These are phyloP conservation scores for Hyles vespertilio DNA, from an alignment of 1,140 invertebrate genomes.

Conservation along the genomic window DNA sequence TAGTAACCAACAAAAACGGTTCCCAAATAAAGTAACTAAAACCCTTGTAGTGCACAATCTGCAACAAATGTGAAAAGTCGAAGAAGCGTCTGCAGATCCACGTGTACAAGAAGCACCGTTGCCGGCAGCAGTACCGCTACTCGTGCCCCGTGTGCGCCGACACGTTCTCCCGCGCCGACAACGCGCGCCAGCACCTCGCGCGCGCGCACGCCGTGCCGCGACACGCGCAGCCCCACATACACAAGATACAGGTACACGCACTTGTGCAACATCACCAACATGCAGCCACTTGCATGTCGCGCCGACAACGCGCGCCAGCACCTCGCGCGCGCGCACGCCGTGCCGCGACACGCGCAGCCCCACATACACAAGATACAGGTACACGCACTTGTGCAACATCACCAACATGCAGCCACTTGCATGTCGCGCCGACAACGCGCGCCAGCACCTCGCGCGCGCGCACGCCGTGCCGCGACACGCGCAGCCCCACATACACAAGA, in stretches of 20 bases:
- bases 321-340: slow-evolving; percentile 21
- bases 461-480: too few species aligned
- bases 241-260: slow-evolving; percentile 8
- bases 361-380: too few species aligned
- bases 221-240: slow-evolving; percentile 20
- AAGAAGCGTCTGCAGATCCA: slow-evolving; percentile 35
- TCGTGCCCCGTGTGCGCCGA: slow-evolving; percentile 18
- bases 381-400: too few species aligned
- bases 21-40: too few species aligned
- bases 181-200: slow-evolving; percentile 25
- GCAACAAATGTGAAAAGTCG: slow-evolving; percentile 35
- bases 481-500: too few species aligned
- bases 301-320: slow-evolving; percentile 12
- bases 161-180: slow-evolving; percentile 25
- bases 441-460: too few species aligned
- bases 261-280: background rate
- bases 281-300: too few species aligned
- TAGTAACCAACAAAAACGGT: too few species aligned
- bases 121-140: slow-evolving; percentile 27
- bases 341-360: slow-evolving; percentile 2
- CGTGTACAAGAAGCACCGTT: slow-evolving; percentile 28
- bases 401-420: too few species aligned
- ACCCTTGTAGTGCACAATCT: slow-evolving; percentile 29
- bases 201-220: slow-evolving; percentile 26
- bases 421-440: too few species aligned